A percentile compares a stretch with the other conserved stretches of the same genome.
Evolutionary conservation across 2,888 invertebrate species (phyloP).

Genomic region (Diploptera punctata): DNA sequence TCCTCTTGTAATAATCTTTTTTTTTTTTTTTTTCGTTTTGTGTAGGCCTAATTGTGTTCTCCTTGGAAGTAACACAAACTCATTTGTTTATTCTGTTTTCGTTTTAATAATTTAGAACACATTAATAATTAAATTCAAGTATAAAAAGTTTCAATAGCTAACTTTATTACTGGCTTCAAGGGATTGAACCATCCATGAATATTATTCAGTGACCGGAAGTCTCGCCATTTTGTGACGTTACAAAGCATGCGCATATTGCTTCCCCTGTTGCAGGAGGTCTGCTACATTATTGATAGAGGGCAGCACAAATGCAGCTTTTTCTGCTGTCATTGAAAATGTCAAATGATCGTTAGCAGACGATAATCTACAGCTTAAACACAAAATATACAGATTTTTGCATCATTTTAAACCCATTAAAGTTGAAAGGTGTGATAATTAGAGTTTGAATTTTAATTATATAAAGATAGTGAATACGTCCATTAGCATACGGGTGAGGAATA

Average conservation of each 20-base stretch:
- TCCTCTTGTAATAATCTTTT: too few species aligned
- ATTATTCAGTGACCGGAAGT: background rate
- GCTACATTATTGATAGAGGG: conserved; percentile 9
- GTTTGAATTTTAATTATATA: background rate
- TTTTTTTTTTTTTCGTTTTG: too few species aligned
- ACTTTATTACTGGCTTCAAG: too few species aligned
- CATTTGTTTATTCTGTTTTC: too few species aligned
- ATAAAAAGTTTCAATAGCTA: too few species aligned
- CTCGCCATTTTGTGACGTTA: conserved; percentile 1
- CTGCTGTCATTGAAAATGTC: conserved; percentile 23
- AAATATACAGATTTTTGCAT: background rate
- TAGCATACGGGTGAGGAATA: conserved; percentile 1
- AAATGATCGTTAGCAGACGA: background rate
- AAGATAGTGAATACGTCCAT: conserved; percentile 23
- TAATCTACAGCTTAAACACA: background rate
- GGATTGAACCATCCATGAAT: background rate
- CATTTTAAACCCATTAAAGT: background rate
- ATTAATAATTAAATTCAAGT: too few species aligned
- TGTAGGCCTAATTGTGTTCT: too few species aligned
- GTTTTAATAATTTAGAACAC: too few species aligned
- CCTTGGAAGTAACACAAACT: too few species aligned
- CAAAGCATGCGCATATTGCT: conserved; percentile 5
- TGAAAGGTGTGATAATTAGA: background rate
- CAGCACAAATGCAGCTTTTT: background rate
- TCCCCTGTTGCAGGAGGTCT: background rate